Conservation (phyloP, 2,113 vertebrate genomes). For the Petroica traversi region DNA sequence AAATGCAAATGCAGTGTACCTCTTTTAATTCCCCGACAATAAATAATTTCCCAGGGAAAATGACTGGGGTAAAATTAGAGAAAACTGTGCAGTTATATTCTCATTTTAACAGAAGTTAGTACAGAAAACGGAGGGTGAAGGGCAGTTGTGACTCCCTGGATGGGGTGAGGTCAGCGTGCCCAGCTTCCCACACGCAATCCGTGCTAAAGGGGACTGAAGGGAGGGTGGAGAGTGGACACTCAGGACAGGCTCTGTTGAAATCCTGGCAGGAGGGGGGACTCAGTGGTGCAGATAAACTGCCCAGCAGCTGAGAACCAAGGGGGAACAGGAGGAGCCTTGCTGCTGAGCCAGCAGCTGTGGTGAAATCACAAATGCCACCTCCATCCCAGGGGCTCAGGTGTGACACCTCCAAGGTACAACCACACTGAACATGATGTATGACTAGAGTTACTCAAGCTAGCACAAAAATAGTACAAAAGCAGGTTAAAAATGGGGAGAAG, state of each 20-base stretch:
- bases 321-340: neutral
- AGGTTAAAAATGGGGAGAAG: neutral
- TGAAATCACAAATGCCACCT: accelerated
- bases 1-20: neutral
- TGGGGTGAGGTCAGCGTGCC: neutral
- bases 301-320: neutral
- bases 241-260: neutral
- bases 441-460: neutral
- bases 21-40: neutral
- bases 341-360: neutral
- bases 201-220: neutral
- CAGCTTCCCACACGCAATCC: neutral
- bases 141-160: accelerated
- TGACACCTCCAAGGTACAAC: neutral
- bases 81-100: neutral
- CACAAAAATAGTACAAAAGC: neutral
- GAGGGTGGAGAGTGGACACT: neutral
- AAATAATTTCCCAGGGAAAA: neutral
- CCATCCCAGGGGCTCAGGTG: too few species aligned
- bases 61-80: neutral
- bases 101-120: neutral
- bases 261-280: neutral
- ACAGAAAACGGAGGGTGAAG: neutral
- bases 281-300: neutral
- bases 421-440: neutral